Evolutionary conservation across 2,113 vertebrate genomes (phyloP), one percentile per base, ranked within the genome.

Genomic region (Mola mola): DNA sequence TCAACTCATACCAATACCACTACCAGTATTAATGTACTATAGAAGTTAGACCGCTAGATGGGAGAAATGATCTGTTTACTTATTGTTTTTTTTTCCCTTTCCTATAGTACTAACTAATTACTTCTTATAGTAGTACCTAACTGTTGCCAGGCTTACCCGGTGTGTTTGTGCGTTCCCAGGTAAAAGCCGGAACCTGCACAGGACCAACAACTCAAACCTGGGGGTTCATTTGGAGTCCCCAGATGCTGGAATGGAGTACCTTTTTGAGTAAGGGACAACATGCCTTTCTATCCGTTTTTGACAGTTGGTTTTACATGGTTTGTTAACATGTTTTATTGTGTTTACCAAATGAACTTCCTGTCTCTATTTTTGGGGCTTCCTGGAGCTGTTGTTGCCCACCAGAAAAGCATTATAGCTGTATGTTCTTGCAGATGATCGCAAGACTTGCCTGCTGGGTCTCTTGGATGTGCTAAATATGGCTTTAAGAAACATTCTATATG

Each of bases 161-260:
- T n/a, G n/a, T n/a, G n/a, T n/a, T 10, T 67, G 17, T 79, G 2
- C 60, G 17, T 83, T 69, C 42, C 8, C 61, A 88, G 87, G 75
- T 68, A 31, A 51, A 53, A 37, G 13, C 17, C 61, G 42, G 50
- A 15, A 47, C 36, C 19, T 46, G 19, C 53, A 8, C 31, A 78
- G 41, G 61, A 56, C 56, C 3, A 28, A 13, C 33, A 47, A 66
- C 17, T 28, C 58, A 42, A 83, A 60, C 59, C 69, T 47, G 73
- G 78, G 75, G 72, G 75, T 57, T 28, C 47, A 3, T 31, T n/a
- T 4, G 33, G 58, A 63, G 73, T 70, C 73, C 55, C 66, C 25
- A 59, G 81, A 81, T 74, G 60, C 84, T 70, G 87, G 70, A 72
- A 91, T 90, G 90, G 90, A 90, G 41, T 80, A 88, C 17, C 80